Percentiles rank a stretch among this genome's conserved stretches.
phyloP scores from a whole-genome alignment of 2,888 invertebrate genomes.

The Hydrotaea cyrtoneurina region DNA sequence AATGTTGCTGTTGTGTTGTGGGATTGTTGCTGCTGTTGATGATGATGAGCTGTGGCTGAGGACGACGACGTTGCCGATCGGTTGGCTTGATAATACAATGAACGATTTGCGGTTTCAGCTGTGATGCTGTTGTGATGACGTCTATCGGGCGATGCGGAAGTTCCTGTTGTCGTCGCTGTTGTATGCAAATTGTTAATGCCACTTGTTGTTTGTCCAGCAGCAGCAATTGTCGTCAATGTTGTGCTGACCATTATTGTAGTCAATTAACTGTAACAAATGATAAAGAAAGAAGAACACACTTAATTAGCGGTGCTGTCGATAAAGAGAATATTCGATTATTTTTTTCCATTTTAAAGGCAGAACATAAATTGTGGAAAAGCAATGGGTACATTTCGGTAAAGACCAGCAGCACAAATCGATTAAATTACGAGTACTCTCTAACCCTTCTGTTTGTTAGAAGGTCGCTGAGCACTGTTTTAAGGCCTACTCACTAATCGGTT shows the following conservation, averaged over 20 bases:
- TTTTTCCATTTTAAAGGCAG: no score
- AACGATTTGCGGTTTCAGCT: conserved; percentile 69
- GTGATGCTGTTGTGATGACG: conserved; percentile 47
- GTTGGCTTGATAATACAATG: conserved; percentile 68
- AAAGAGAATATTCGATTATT: no score
- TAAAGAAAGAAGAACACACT: conserved; percentile 24
- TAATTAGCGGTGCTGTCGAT: background rate
- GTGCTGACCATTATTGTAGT: conserved; percentile 81
- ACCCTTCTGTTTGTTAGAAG: no score
- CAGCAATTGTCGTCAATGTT: conserved; percentile 81
- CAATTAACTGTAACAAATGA: conserved; percentile 74
- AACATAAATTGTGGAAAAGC: no score
- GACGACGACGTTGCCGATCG: conserved; percentile 70
- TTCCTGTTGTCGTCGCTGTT: conserved; percentile 66
- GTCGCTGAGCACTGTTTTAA: no score
- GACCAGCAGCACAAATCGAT: no score
- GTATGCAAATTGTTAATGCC: conserved; percentile 70
- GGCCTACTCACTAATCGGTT: no score
- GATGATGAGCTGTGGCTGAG: conserved; percentile 69
- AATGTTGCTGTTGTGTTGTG: conserved; percentile 44
- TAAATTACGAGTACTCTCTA: no score
- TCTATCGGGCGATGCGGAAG: conserved; percentile 54
- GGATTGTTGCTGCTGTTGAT: conserved; percentile 68
- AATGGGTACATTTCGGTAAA: no score
- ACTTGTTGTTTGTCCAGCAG: conserved; percentile 80